Conservation (phyloP, 1,140 invertebrate genomes). For the Heliconius hewitsoni region DNA sequence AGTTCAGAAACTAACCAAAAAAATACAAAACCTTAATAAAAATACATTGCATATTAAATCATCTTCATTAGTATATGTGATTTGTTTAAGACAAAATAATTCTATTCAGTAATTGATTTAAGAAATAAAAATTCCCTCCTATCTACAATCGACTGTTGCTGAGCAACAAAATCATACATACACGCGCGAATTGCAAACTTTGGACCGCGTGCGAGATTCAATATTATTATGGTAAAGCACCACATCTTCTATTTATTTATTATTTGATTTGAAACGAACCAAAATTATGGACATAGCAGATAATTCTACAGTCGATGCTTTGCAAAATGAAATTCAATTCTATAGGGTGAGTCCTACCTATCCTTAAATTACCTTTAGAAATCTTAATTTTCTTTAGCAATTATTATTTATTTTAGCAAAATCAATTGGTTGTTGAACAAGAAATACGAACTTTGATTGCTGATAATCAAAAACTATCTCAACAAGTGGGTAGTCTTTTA, state of each 20-base stretch:
- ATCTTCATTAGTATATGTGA: not conserved
- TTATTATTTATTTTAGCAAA: constrained; percentile 57
- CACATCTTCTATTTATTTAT: not conserved
- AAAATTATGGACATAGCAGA: constrained; percentile 53
- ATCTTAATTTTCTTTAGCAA: constrained; percentile 4
- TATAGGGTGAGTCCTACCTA: constrained; percentile 65
- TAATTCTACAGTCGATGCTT: constrained; percentile 48
- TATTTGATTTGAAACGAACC: not conserved
- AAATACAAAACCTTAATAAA: not conserved
- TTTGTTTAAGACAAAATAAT: not conserved
- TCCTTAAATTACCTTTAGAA: not conserved
- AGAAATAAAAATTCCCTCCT: not conserved
- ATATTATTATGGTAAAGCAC: not conserved
- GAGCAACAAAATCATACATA: constrained; percentile 51
- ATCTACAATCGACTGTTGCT: constrained; percentile 40
- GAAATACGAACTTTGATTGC: constrained; percentile 72
- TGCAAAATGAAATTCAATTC: constrained; percentile 74
- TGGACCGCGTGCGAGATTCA: constrained; percentile 14
- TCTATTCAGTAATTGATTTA: not conserved
- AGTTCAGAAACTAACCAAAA: not conserved
- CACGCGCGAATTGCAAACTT: constrained; percentile 66
- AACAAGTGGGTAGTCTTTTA: constrained; percentile 64
- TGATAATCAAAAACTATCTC: constrained; percentile 73
- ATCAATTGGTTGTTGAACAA: constrained; percentile 70
- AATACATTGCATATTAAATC: not conserved